Evolutionary conservation across 2,113 vertebrate species (phyloP).

Genomic region (Paraplagusia blochii): DNA sequence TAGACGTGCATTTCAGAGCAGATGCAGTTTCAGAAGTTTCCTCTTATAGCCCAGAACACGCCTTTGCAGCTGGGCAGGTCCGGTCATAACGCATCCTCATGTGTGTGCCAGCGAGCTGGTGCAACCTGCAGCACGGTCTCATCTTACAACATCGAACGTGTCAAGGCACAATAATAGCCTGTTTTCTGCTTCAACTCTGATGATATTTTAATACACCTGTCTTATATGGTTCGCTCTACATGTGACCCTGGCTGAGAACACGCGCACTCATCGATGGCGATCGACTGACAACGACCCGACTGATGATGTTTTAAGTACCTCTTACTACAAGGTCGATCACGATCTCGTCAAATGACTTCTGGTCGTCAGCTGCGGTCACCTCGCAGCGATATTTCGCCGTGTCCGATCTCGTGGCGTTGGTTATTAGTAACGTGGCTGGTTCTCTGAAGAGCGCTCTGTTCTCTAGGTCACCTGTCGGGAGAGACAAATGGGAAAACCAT

Average conservation of each 20-base stretch:
- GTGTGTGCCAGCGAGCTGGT: constrained; percentile 61
- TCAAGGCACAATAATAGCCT: constrained; percentile 14
- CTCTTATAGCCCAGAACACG: constrained; percentile 75
- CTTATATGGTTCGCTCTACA: neutral
- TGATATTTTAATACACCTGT: neutral
- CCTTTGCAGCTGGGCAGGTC: constrained; percentile 71
- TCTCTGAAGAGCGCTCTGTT: constrained; percentile 83
- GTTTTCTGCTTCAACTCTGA: constrained; percentile 1
- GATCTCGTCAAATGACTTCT: constrained; percentile 88
- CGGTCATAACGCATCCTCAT: constrained; percentile 66
- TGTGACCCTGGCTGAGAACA: neutral
- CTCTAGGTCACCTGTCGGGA: constrained; percentile 80
- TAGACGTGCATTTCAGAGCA: constrained; percentile 70
- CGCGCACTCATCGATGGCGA: neutral
- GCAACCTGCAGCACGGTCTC: constrained; percentile 63
- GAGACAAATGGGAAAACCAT: neutral
- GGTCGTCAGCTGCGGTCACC: constrained; percentile 84
- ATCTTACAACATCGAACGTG: constrained; percentile 63
- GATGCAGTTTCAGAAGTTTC: constrained; percentile 78
- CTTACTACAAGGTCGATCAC: constrained; percentile 86
- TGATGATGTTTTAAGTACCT: constrained; percentile 71
- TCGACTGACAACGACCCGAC: no score
- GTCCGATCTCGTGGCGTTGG: constrained; percentile 87
- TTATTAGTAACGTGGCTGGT: constrained; percentile 84
- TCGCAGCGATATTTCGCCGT: constrained; percentile 91